Evolutionary conservation across 2,797 vertebrate species (phyloP), one percentile per base, ranked within the genome.

Genomic region (Mus minutoides): DNA sequence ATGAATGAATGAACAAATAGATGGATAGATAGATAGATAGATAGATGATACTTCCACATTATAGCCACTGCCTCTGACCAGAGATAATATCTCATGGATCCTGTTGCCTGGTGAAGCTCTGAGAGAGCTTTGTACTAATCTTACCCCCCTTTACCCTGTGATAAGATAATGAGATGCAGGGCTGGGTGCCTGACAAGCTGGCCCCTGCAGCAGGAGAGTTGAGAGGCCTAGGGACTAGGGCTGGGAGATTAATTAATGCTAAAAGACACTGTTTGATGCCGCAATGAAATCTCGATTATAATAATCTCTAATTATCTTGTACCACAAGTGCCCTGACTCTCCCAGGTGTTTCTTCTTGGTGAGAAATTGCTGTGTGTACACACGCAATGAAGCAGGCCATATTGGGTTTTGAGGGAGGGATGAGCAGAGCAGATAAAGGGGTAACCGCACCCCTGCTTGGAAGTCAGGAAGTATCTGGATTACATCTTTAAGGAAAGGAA

Each of bases 291-390:
- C 98, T 98, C 97, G 96, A 98, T 98, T 98, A 98, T 98, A 98
- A 98, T 98, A 98, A 98, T 98, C 98, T 98, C 98, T 98, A 98
- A 98, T 98, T 98, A 98, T 98, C 98, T 98, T 98, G 98, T 98
- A 98, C 97, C 97, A 96, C 52, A 94, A 98, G 98, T 52, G 87
- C 97, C 97, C 97, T 13, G 56, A 95, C 97, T 98, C 97, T 98
- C 98, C 98, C 98, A 98, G 98, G 98, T 98, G 97, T 60, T 98
- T 98, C 96, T 97, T 97, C 16, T 84, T 97, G 89, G 96, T 97
- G 97, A 94, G 95, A 98, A 98, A 98, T 96, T 95, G 96, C 97
- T 97, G 77, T 97, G 98, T 97, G 96, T 92, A 94, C 5, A 19
- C 96, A 79, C 95, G 96, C 93, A 96, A 96, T 93, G 52, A 75